phyloP scores from a whole-genome alignment of 2,888 invertebrate species.

The Tipula lateralis region DNA sequence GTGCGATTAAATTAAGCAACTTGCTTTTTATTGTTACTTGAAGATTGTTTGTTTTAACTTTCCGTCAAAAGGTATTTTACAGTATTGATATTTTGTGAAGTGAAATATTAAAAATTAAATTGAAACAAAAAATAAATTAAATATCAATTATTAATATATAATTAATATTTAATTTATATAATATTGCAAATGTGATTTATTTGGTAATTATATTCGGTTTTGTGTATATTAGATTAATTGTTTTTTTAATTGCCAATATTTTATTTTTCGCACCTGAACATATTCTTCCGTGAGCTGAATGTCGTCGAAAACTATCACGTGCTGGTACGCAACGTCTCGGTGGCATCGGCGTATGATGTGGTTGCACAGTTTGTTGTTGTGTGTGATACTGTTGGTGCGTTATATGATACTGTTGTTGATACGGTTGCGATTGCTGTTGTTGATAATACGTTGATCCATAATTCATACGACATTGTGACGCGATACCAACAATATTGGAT shows the following conservation, averaged over 20 bases:
- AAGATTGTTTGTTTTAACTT: neutral
- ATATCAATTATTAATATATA: neutral
- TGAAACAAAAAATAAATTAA: neutral
- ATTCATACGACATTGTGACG: conserved; percentile 46
- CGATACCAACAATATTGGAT: conserved; percentile 42
- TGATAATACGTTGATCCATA: conserved; percentile 49
- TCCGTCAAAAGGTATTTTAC: conserved; percentile 15
- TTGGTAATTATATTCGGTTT: neutral
- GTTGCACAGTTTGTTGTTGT: neutral
- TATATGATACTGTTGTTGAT: conserved; percentile 29
- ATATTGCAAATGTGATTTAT: conserved; percentile 5
- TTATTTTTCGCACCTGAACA: conserved; percentile 39
- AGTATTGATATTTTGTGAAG: neutral
- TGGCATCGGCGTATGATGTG: conserved; percentile 34
- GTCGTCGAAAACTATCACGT: conserved; percentile 48
- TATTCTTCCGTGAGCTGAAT: conserved; percentile 51
- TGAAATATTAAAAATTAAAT: neutral
- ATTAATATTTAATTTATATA: neutral
- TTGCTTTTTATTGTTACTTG: conserved; percentile 7
- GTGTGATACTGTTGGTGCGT: neutral
- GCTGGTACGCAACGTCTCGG: conserved; percentile 31
- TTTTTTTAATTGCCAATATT: conserved; percentile 35
- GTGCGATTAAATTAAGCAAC: neutral
- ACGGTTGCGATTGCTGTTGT: conserved; percentile 29
- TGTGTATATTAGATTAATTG: conserved; percentile 31